Percentiles rank a stretch among this genome's conserved stretches.
phyloP scores from a whole-genome alignment of 2,888 invertebrate genomes.

The Trilocha varians region DNA sequence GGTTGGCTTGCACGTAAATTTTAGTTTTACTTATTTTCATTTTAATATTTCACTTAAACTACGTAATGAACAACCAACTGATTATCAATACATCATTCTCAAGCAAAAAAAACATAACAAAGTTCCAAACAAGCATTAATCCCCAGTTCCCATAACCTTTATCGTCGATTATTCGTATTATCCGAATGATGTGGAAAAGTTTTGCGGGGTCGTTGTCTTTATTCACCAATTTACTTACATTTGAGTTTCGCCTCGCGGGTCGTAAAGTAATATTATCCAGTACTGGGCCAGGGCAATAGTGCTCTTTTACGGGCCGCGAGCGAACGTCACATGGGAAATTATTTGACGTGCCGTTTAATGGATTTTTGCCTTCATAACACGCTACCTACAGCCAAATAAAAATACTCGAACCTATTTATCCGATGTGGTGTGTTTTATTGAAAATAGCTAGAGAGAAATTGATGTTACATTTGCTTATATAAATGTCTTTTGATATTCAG shows the following conservation, averaged over 20 bases:
- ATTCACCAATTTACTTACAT: constrained; percentile 71
- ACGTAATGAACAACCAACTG: too few species aligned
- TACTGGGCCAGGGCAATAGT: constrained; percentile 68
- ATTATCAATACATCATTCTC: too few species aligned
- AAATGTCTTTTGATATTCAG: background rate
- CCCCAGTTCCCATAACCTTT: background rate
- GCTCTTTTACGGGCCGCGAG: constrained; percentile 72
- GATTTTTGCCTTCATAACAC: constrained; percentile 73
- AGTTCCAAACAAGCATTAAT: background rate
- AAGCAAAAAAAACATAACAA: too few species aligned
- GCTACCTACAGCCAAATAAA: constrained; percentile 66
- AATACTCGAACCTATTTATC: constrained; percentile 38
- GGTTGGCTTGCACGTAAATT: too few species aligned
- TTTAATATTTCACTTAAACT: too few species aligned
- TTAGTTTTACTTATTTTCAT: too few species aligned
- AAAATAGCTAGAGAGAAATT: constrained; percentile 17
- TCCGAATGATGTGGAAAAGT: background rate
- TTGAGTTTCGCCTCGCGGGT: constrained; percentile 58
- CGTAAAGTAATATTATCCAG: constrained; percentile 72
- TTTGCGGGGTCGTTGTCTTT: constrained; percentile 52
- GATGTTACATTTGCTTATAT: background rate
- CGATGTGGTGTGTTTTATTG: constrained; percentile 25
- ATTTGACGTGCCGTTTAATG: constrained; percentile 73
- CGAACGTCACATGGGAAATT: constrained; percentile 72
- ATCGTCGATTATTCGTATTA: background rate